Conservation (phyloP, 2,797 vertebrate genomes). For the Characodon lateralis region DNA sequence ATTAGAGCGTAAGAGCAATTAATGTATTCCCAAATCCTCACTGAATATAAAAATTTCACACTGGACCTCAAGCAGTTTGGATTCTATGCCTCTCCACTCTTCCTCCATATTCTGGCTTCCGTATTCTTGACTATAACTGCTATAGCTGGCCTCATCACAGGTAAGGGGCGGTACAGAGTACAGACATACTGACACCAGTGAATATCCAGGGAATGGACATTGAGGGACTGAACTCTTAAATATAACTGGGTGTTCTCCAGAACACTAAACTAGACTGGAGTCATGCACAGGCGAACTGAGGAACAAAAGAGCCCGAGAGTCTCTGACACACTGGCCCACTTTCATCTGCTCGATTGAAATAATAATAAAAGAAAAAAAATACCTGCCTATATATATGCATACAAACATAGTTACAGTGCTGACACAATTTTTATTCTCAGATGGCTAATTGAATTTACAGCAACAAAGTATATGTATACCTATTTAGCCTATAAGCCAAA, state of each 20-base stretch:
- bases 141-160: not conserved
- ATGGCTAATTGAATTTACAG: too few relatives aligned
- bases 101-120: not conserved
- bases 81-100: not conserved
- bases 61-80: not conserved
- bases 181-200: not conserved
- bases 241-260: not conserved
- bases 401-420: too few relatives aligned
- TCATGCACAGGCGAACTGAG: too few relatives aligned
- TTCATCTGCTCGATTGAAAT: too few relatives aligned
- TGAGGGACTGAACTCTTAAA: not conserved
- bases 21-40: not conserved
- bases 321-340: too few relatives aligned
- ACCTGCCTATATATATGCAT: too few relatives aligned
- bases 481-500: too few relatives aligned
- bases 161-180: not conserved
- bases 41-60: not conserved
- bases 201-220: not conserved
- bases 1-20: not conserved
- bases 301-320: too few relatives aligned
- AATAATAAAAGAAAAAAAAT: too few relatives aligned
- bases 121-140: not conserved
- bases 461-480: too few relatives aligned
- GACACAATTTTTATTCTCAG: too few relatives aligned
- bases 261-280: not conserved